A percentile compares a stretch with the other conserved stretches of the same genome.
Conservation (phyloP, 2,797 vertebrate species). For the Channa striata region DNA sequence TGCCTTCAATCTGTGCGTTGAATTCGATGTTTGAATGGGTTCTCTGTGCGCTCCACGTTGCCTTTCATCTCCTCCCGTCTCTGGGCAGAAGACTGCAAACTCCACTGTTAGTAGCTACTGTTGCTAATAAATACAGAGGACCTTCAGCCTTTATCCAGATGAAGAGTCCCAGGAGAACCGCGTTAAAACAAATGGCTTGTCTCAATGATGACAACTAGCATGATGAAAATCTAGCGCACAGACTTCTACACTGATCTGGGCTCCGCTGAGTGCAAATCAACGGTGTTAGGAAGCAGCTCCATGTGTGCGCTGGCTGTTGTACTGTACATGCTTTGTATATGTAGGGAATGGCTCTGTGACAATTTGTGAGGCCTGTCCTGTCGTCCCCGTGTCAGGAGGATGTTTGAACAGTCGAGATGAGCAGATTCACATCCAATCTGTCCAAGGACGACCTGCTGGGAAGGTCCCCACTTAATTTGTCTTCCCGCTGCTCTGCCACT, state of each 20-base stretch:
- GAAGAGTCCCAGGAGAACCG: constrained; percentile 57
- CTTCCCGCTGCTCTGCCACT: constrained; percentile 65
- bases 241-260: constrained; percentile 48
- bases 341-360: constrained; percentile 29
- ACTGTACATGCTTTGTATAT: constrained; percentile 42
- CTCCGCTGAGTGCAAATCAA: constrained; percentile 59
- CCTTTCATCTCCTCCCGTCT: constrained; percentile 66
- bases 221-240: constrained; percentile 57
- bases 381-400: constrained; percentile 60
- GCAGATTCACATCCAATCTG: constrained; percentile 71
- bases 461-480: constrained; percentile 77
- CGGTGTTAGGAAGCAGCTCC: constrained; percentile 48
- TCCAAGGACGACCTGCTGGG: constrained; percentile 76
- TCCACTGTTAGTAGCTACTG: constrained; percentile 79
- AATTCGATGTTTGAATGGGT: constrained; percentile 64
- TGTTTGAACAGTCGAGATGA: constrained; percentile 64
- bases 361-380: constrained; percentile 46
- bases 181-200: constrained; percentile 68
- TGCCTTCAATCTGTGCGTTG: constrained; percentile 59
- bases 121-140: constrained; percentile 81
- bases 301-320: constrained; percentile 38
- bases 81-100: constrained; percentile 62
- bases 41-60: constrained; percentile 50
- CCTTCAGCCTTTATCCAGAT: constrained; percentile 69
- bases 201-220: constrained; percentile 65